These are phyloP conservation scores for Hozukius guyotensis DNA, from an alignment of 2,797 vertebrate species.

Conservation along the genomic window DNA sequence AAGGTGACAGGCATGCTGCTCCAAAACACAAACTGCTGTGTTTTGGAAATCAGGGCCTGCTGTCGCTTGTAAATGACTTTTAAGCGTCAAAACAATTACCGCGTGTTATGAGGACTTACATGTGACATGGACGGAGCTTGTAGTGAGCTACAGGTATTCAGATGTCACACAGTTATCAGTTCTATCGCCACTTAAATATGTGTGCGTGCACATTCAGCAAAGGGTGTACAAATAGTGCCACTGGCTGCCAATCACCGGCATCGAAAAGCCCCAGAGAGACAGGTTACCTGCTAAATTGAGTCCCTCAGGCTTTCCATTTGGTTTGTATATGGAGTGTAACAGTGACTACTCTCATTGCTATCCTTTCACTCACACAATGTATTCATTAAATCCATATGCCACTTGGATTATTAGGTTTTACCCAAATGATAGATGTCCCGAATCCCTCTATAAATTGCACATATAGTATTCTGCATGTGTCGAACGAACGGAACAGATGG, in stretches of 20 bases:
- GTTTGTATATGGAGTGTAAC: conserved; percentile 41
- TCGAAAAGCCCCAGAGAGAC: conserved; percentile 44
- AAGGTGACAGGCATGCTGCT: conserved; percentile 76
- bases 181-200: conserved; percentile 22
- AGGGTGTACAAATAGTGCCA: conserved; percentile 31
- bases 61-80: conserved; percentile 71
- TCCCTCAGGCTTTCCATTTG: conserved; percentile 65
- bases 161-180: conserved; percentile 49
- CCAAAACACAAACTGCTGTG: conserved; percentile 59
- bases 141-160: conserved; percentile 26
- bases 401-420: conserved; percentile 32
- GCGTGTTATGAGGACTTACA: conserved; percentile 15
- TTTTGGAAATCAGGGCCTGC: conserved; percentile 62
- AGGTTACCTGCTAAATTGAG: conserved; percentile 74
- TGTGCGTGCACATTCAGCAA: conserved; percentile 8
- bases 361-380: conserved; percentile 17
- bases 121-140: conserved; percentile 36
- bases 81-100: conserved; percentile 63
- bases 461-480: conserved; percentile 38
- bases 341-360: conserved; percentile 16
- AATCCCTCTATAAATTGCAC: conserved; percentile 21
- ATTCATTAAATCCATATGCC: conserved; percentile 43
- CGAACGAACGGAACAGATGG: conserved; percentile 54
- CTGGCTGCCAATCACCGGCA: conserved; percentile 61
- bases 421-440: conserved; percentile 23